phyloP scores from a whole-genome alignment of 2,113 vertebrate genomes.

The Heloderma charlesbogerti region DNA sequence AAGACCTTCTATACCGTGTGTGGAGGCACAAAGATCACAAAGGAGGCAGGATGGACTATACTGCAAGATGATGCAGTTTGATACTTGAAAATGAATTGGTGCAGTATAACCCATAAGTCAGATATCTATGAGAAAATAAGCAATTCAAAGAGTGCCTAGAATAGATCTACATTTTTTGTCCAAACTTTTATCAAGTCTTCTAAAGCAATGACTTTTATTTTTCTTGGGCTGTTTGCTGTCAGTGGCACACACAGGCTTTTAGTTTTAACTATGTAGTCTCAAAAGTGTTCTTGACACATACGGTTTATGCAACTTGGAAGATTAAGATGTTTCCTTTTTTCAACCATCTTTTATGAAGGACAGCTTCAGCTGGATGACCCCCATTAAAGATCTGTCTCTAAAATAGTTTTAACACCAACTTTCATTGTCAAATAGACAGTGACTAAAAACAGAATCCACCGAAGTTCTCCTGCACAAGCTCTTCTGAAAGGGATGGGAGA shows the following conservation, averaged over 20 bases:
- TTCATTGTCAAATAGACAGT: too few relatives aligned
- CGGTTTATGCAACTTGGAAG: not conserved
- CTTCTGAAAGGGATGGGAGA: not conserved
- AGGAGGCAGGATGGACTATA: not conserved
- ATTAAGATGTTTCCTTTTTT: not conserved
- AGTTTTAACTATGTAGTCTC: not conserved
- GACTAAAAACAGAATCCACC: not conserved
- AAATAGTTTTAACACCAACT: not conserved
- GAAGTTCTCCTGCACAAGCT: not conserved
- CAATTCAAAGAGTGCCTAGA: not conserved
- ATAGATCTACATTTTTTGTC: not conserved
- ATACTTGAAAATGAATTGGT: not conserved
- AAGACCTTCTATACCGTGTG: not conserved
- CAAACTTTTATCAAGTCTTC: not conserved
- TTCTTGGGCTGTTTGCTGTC: not conserved
- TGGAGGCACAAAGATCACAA: not conserved
- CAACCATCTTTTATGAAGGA: not conserved
- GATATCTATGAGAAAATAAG: not conserved
- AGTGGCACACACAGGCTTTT: not conserved
- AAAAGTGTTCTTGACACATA: not conserved
- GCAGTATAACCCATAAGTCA: not conserved
- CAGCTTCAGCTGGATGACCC: not conserved
- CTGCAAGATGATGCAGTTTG: not conserved
- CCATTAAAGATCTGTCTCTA: not conserved
- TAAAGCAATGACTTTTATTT: not conserved